phyloP scores from a whole-genome alignment of 2,797 vertebrate genomes.

The Tragelaphus oryx region DNA sequence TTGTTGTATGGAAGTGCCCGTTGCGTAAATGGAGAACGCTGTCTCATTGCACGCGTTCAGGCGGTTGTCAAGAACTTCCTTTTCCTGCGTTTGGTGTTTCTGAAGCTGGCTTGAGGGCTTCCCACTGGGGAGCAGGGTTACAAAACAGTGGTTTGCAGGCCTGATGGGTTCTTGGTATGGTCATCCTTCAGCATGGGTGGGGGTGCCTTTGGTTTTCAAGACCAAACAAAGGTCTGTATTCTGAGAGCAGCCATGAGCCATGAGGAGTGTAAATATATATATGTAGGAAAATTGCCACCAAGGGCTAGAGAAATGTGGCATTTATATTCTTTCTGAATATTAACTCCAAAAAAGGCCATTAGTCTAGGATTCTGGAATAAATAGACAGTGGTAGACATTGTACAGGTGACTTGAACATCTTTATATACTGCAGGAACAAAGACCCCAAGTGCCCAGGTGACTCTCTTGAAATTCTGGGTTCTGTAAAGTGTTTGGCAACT shows the following conservation, averaged over 20 bases:
- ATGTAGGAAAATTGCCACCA: too few species aligned
- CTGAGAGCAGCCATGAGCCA: background rate
- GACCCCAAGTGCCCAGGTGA: background rate
- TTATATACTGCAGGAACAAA: background rate
- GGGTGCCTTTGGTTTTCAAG: background rate
- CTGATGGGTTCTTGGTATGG: constrained; percentile 30
- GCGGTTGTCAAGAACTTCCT: constrained; percentile 57
- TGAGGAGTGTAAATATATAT: background rate
- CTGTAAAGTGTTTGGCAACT: background rate
- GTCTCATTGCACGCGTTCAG: constrained; percentile 65
- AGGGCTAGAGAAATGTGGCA: background rate
- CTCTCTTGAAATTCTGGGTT: background rate
- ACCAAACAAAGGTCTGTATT: background rate
- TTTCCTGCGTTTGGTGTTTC: constrained; percentile 57
- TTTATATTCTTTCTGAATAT: background rate
- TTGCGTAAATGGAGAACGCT: constrained; percentile 54
- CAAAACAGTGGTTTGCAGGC: constrained; percentile 53
- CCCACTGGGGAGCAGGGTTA: constrained; percentile 61
- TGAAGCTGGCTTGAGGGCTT: constrained; percentile 60
- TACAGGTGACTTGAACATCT: background rate
- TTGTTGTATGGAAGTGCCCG: constrained; percentile 23
- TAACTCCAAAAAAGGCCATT: background rate
- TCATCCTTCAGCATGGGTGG: background rate
- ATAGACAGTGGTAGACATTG: background rate
- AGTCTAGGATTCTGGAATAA: background rate